Evolutionary conservation across 2,797 vertebrate genomes (phyloP).

Genomic region (Choloepus didactylus): DNA sequence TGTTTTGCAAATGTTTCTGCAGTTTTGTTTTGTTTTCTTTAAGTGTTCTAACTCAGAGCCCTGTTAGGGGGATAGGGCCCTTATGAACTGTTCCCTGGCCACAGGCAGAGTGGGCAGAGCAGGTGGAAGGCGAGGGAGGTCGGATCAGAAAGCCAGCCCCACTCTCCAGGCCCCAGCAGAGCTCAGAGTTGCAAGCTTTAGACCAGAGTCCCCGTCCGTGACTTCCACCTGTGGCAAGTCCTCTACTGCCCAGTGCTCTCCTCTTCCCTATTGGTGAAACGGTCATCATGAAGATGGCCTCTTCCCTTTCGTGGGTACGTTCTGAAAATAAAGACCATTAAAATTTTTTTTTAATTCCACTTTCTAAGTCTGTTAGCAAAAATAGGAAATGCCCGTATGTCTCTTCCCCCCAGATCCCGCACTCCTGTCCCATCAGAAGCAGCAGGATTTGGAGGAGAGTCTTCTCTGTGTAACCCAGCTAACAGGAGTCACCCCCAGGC

Average conservation of each 20-base stretch:
- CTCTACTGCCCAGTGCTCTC: rapidly evolving
- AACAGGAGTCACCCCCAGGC: not conserved
- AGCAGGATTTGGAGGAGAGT: not conserved
- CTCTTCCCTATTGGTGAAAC: not conserved
- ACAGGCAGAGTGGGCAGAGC: not conserved
- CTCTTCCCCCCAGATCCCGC: not conserved
- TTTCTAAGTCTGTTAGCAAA: slow-evolving; percentile 16
- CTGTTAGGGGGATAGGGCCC: not conserved
- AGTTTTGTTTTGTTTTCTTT: not conserved
- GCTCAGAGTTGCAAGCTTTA: no score
- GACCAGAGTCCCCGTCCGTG: rapidly evolving
- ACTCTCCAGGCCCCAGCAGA: not conserved
- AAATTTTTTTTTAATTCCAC: not conserved
- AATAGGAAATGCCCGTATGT: not conserved
- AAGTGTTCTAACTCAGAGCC: not conserved
- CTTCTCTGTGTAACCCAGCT: not conserved
- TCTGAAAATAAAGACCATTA: slow-evolving; percentile 61
- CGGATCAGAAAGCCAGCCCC: not conserved
- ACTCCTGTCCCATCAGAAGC: not conserved
- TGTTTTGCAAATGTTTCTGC: not conserved
- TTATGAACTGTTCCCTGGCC: not conserved
- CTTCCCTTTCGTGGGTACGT: not conserved
- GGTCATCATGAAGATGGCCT: not conserved
- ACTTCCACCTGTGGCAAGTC: rapidly evolving
- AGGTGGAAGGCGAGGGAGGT: no score